Percentiles rank a stretch among this genome's conserved stretches.
phyloP scores from a whole-genome alignment of 2,797 vertebrate species.

The Lepus townsendii region DNA sequence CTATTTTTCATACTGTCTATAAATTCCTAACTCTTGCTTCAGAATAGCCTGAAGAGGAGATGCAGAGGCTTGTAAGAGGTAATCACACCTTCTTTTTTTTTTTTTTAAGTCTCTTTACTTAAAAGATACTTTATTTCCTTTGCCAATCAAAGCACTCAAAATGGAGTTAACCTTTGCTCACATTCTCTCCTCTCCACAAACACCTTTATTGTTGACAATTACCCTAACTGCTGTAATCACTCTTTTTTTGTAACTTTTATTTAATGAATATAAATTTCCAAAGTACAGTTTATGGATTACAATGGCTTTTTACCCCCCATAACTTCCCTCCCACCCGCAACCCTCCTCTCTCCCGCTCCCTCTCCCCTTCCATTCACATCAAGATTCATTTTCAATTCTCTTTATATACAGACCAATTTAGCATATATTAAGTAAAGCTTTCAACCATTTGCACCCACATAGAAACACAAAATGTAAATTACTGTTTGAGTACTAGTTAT shows the following conservation, averaged over 20 bases:
- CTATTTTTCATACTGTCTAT: background rate
- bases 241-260: background rate
- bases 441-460: too few species aligned
- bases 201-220: background rate
- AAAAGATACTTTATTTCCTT: conserved; percentile 56
- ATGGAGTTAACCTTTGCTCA: conserved; percentile 30
- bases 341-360: too few species aligned
- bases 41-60: background rate
- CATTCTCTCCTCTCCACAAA: background rate
- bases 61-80: background rate
- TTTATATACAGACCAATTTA: too few species aligned
- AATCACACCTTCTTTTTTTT: background rate
- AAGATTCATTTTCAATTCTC: too few species aligned
- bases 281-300: too few species aligned
- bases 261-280: too few species aligned
- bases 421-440: too few species aligned
- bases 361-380: too few species aligned
- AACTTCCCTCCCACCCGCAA: too few species aligned
- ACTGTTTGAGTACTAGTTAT: too few species aligned
- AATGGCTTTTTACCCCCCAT: too few species aligned
- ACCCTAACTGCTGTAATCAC: background rate
- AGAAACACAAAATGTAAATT: too few species aligned
- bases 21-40: background rate
- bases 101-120: background rate
- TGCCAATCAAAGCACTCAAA: conserved; percentile 3